Evolutionary conservation across 2,888 invertebrate species (phyloP).

Genomic region (Plebejus argus): DNA sequence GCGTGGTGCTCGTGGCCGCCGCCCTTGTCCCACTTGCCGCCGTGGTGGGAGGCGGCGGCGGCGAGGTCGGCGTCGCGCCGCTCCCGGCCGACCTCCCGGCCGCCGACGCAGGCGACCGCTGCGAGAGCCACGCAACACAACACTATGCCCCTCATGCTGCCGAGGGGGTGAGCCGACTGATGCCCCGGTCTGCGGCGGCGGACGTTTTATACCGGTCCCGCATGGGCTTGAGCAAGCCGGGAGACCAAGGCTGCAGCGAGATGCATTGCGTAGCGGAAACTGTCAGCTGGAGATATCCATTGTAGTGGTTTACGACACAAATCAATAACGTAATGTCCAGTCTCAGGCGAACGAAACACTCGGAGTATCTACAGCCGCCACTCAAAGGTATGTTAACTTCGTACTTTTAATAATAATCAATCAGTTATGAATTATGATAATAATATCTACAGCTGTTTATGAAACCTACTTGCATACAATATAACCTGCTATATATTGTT

Average conservation of each 20-base stretch:
- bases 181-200: slow-evolving; percentile 52
- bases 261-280: slow-evolving; percentile 62
- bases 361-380: neutral
- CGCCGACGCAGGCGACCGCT: slow-evolving; percentile 77
- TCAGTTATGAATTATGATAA: no score
- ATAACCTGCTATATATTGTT: no score
- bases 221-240: slow-evolving; percentile 73
- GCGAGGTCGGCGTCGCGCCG: slow-evolving; percentile 78
- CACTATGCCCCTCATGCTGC: slow-evolving; percentile 65
- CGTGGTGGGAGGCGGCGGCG: slow-evolving; percentile 72
- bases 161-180: slow-evolving; percentile 63
- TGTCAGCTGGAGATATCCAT: slow-evolving; percentile 40
- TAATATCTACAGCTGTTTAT: no score
- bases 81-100: slow-evolving; percentile 75
- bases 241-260: slow-evolving; percentile 70
- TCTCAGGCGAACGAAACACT: neutral
- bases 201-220: slow-evolving; percentile 70
- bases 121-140: slow-evolving; percentile 70
- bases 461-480: no score
- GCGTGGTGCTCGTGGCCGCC: slow-evolving; percentile 84
- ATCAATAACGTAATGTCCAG: slow-evolving; percentile 7
- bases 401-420: neutral
- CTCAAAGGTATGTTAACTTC: neutral
- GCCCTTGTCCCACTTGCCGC: slow-evolving; percentile 79
- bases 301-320: slow-evolving; percentile 28